Conservation (phyloP, 2,113 vertebrate species). For the Neopipo cinnamomea region DNA sequence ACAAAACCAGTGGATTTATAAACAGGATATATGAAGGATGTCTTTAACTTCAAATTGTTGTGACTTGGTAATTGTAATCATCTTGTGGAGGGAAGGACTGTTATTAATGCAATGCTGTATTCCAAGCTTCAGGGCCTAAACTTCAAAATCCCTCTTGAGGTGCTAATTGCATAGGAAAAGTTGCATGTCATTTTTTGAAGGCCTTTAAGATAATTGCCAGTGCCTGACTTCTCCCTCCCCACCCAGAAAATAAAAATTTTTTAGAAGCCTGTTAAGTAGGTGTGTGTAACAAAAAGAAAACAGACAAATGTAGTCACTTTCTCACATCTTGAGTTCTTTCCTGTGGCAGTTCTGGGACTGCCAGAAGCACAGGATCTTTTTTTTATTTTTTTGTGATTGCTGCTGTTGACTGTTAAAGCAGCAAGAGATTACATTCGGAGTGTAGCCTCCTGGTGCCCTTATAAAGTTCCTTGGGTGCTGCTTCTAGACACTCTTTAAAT, state of each 20-base stretch:
- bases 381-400: neutral
- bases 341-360: neutral
- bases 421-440: neutral
- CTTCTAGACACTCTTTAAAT: neutral
- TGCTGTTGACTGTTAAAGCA: neutral
- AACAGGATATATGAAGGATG: neutral
- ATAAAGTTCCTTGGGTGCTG: neutral
- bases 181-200: neutral
- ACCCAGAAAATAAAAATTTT: neutral
- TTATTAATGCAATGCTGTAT: neutral
- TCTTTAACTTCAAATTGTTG: neutral
- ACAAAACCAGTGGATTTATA: neutral
- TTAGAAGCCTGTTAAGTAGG: neutral
- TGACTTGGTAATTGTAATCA: neutral
- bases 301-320: neutral
- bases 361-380: neutral
- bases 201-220: neutral
- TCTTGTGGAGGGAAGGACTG: neutral
- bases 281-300: neutral
- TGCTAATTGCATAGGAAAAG: neutral
- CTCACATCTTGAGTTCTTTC: neutral
- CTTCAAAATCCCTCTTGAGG: neutral
- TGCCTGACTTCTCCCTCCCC: neutral
- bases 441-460: rapidly evolving
- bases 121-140: neutral